Conservation (phyloP, 2,113 vertebrate species). For the Lepus europaeus region DNA sequence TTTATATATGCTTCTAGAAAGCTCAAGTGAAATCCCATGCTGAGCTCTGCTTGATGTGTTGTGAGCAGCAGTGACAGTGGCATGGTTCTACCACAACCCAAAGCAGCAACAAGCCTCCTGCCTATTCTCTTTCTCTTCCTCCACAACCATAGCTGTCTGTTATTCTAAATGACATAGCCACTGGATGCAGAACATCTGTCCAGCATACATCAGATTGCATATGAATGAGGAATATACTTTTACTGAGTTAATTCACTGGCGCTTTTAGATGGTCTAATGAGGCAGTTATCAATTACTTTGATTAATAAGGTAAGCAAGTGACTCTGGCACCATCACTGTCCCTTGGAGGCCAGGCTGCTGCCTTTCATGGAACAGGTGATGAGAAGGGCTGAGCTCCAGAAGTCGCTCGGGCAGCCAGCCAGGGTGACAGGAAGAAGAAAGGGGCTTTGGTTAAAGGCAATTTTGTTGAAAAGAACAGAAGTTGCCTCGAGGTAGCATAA, state of each 20-base stretch:
- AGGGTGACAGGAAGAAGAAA: background rate
- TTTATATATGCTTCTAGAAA: background rate
- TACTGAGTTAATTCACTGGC: background rate
- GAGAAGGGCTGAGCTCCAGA: background rate
- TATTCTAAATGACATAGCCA: background rate
- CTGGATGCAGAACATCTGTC: background rate
- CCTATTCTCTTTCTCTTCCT: background rate
- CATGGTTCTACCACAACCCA: background rate
- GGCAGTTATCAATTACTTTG: background rate
- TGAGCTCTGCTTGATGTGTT: background rate
- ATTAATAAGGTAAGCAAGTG: background rate
- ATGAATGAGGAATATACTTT: background rate
- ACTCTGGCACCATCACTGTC: background rate
- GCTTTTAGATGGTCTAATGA: background rate
- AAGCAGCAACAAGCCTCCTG: background rate
- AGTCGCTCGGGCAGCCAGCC: background rate
- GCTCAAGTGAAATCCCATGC: background rate
- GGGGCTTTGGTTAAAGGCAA: background rate
- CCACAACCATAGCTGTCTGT: background rate
- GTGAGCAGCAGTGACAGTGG: background rate
- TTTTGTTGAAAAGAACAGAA: conserved; percentile 50
- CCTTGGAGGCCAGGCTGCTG: too few relatives aligned
- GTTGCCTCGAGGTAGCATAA: background rate
- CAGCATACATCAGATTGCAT: background rate
- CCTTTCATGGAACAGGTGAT: background rate